Percentiles rank a stretch among this genome's conserved stretches.
These are phyloP conservation scores for Zalophus californianus DNA, from an alignment of 2,797 vertebrate genomes.

Conservation along the genomic window DNA sequence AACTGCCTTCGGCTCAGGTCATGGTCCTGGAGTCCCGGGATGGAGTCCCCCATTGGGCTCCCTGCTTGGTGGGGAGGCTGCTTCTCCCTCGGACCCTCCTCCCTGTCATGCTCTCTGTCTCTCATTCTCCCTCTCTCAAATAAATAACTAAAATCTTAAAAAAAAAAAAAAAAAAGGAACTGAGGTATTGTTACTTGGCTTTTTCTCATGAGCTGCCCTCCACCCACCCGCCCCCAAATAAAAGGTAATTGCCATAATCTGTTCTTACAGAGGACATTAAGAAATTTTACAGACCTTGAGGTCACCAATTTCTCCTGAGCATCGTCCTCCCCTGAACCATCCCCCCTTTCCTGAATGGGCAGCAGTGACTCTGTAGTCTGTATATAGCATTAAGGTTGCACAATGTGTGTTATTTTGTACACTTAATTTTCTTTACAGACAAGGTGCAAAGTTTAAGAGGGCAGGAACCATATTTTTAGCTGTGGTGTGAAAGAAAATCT, in stretches of 20 bases:
- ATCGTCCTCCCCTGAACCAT: not conserved
- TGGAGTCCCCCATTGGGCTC: too few relatives aligned
- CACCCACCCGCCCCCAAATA: not conserved
- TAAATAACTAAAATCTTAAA: too few relatives aligned
- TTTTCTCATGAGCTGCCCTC: not conserved
- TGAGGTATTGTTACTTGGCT: not conserved
- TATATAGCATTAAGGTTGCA: not conserved
- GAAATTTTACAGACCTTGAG: not conserved
- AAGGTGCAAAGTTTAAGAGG: not conserved
- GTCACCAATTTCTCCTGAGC: not conserved
- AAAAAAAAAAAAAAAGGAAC: not conserved
- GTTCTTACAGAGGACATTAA: not conserved
- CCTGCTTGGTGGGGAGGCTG: too few relatives aligned
- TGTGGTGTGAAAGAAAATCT: not conserved
- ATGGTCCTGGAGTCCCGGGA: too few relatives aligned
- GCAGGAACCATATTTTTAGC: not conserved
- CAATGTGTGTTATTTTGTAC: not conserved
- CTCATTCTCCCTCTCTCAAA: too few relatives aligned
- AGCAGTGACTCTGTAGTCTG: not conserved
- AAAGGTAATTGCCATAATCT: not conserved
- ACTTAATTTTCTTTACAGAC: not conserved
- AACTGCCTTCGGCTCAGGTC: too few relatives aligned
- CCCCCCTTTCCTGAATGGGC: not conserved
- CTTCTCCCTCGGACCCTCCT: too few relatives aligned
- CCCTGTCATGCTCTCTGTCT: too few relatives aligned